Evolutionary conservation across 2,888 invertebrate genomes (phyloP), one percentile per base, ranked within the genome.

Genomic region (Zootermopsis nevadensis): DNA sequence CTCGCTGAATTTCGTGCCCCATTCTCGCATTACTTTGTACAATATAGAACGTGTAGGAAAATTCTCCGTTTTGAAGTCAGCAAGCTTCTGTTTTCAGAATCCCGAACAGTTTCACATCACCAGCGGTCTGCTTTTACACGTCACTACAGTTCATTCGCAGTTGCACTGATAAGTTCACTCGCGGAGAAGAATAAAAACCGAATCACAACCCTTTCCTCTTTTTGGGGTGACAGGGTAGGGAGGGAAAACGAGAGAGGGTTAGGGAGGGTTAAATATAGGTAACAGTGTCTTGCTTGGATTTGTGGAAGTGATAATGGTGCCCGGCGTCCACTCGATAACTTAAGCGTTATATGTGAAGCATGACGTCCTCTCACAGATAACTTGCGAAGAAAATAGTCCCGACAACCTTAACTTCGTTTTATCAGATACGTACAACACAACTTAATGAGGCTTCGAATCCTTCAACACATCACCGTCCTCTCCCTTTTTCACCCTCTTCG

Each of bases 401-500:
- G 38, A 24, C 74, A 22, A 33, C 24, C 24, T 3, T 7, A 35
- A 38, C 6, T n/a, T 33, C 2, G 69, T 24, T 33, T 19, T 74
- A 74, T 27, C 74, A 22, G 35, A 74, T 42, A 74, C 74, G 24
- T 24, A 74, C 31, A 38, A 38, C 74, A 19, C 35, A n/a, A 22
- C 35, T 74, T 74, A 38, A 74, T 74, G 42, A 7, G 12, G 42
- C 2, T 74, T 33, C 27, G 67, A 80, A n/a, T 80, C 38, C 55
- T 80, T 80, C 80, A 74, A n/a, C 74, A 38, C 74, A 38, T 74
- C 74, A 38, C 38, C 77, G n/a, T 79, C 79, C 79, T 79, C 79
- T 79, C 66, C 79, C 79, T 79, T 55, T 79, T 79, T 66, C 60
- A 66, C 60, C 82, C 82, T 72, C 82, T 31, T 82, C 55, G 80